Evolutionary conservation across 2,888 invertebrate genomes (phyloP), one percentile per base, ranked within the genome.

Genomic region (Eupithecia tripunctaria): DNA sequence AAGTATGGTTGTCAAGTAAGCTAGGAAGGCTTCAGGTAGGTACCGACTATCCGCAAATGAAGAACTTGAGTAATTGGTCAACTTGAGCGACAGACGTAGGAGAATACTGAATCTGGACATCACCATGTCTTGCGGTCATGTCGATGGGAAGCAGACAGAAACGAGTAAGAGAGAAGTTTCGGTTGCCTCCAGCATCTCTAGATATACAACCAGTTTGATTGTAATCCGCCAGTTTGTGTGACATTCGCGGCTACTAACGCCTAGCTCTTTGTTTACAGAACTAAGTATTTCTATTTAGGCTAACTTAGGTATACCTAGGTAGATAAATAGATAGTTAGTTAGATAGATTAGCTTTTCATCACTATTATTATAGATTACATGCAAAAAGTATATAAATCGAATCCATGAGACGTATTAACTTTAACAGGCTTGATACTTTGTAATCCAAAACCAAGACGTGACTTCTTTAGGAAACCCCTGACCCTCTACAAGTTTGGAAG

Each of bases 331-430:
- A 10, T 51, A 51, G 51, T 21, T 51, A 51, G 21, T 21, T 51
- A 56, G 56, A 56, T 56, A n/a, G n/a, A n/a, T n/a, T n/a, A n/a
- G 25, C 56, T 56, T 56, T 56, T 56, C 1, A 56, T 51, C 56
- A 56, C 56, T 12, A 25, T n/a, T 51, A 51, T 25, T 56, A 25
- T 56, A 56, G 56, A 56, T 51, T n/a, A 56, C 56, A 12, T 25
- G 12, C 25, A 25, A 25, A 56, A n/a, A n/a, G n/a, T 12, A 12
- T 21, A 21, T 51, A 10, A 51, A 51, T 51, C 12, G 10, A 51
- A 51, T 21, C 21, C 21, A 21, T 21, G 15, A 51, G 47, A 10
- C 3, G 51, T 25, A 8, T 21, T 21, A 12, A 25, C 2, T 7
- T 51, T 51, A 21, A 51, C 3, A 5, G 21, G 51, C 51, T 25